Evolutionary conservation across 1,140 invertebrate species (phyloP).

Genomic region (Scaptomyza hsui): DNA sequence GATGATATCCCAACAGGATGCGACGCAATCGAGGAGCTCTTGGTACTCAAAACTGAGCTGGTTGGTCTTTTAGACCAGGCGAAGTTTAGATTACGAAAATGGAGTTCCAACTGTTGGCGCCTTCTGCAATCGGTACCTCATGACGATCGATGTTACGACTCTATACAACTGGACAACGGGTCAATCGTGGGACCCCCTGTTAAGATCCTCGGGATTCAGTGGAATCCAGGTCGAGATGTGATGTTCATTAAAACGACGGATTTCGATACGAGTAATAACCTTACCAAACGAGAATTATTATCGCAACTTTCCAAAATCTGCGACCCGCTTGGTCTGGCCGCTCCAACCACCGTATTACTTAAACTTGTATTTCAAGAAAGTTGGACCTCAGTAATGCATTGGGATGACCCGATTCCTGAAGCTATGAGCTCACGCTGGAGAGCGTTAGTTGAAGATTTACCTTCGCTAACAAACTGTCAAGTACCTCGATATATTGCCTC

Average conservation of each 20-base stretch:
- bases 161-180: background rate
- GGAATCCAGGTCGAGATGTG: background rate
- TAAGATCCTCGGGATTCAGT: background rate
- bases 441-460: background rate
- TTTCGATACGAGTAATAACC: background rate
- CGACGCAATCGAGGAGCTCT: background rate
- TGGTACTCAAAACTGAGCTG: constrained; percentile 1
- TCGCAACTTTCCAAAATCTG: constrained; percentile 9
- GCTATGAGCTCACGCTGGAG: too few species aligned
- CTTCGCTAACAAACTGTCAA: too few species aligned
- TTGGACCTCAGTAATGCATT: constrained; percentile 2
- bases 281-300: background rate
- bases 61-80: background rate
- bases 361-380: constrained; percentile 15
- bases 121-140: background rate
- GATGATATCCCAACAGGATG: constrained; percentile 1
- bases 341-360: constrained; percentile 1
- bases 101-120: constrained; percentile 1
- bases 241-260: background rate
- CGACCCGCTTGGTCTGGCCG: constrained; percentile 8
- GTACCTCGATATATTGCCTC: too few species aligned
- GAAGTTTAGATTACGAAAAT: background rate
- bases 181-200: background rate
- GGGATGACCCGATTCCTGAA: background rate
- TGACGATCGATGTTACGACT: background rate